These are phyloP conservation scores for Lutjanus argentimaculatus DNA, from an alignment of 2,797 vertebrate genomes.

Conservation along the genomic window DNA sequence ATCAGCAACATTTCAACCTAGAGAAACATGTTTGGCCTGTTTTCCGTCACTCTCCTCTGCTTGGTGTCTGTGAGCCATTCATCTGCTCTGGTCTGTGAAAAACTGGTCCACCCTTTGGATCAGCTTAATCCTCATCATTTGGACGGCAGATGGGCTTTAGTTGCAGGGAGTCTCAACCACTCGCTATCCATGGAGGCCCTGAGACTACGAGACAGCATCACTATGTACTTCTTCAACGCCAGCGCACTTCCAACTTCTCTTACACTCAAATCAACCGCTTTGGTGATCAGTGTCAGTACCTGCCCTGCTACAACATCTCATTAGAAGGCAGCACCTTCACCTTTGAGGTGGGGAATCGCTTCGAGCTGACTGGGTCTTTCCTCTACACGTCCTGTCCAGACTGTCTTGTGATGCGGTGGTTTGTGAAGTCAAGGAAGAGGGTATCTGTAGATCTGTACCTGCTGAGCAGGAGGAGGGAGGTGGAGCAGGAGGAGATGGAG, in stretches of 20 bases:
- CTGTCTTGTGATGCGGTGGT: conserved; percentile 67
- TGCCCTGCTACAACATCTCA: conserved; percentile 63
- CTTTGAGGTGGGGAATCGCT: conserved; percentile 58
- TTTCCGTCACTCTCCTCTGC: conserved; percentile 31
- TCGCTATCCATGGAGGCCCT: conserved; percentile 51
- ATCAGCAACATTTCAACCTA: background rate
- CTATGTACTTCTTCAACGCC: conserved; percentile 61
- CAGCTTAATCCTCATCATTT: conserved; percentile 26
- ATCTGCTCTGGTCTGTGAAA: conserved; percentile 58
- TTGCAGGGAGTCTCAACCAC: conserved; percentile 68
- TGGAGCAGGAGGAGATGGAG: conserved; percentile 60
- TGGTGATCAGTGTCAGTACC: conserved; percentile 52
- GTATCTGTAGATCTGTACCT: conserved; percentile 64
- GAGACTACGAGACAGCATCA: conserved; percentile 67
- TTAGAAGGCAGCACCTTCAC: conserved; percentile 35
- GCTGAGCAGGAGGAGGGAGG: conserved; percentile 66
- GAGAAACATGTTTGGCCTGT: conserved; percentile 38
- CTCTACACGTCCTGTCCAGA: conserved; percentile 62
- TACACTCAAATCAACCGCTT: conserved; percentile 71
- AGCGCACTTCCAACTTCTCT: conserved; percentile 11
- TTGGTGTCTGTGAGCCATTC: conserved; percentile 40
- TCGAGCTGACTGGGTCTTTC: conserved; percentile 45
- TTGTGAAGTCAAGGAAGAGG: conserved; percentile 39
- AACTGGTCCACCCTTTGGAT: conserved; percentile 49
- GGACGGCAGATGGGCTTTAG: conserved; percentile 62